Base-by-base conservation (phyloP, 2,797 vertebrate genomes). In the Borostomias antarcticus region DNA sequence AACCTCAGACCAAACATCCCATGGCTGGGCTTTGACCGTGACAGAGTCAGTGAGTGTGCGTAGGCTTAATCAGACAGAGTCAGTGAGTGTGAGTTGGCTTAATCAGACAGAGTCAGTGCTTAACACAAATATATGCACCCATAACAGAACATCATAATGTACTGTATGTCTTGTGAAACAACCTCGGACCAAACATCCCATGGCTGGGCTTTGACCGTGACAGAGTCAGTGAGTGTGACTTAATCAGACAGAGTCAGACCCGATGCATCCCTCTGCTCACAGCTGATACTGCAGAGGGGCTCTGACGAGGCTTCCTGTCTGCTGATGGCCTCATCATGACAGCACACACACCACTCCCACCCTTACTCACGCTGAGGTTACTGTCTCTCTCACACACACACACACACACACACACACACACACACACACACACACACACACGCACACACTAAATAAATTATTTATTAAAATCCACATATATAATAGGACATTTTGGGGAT, bases 21-120 rank as follows among this genome's bases (percentile, higher is more conserved):
- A 62, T 13, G 62, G 29, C 23, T 51, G 13, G 32, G 21, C 57
- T 52, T 43, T 33, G 33, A 74, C 4, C 56, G 5, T 64, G 63
- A 60, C 11, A 35, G 21, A 68, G 19, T 50, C n/a, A 32, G 28
- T 7, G 64, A 59, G 35, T 25, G 58, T 28, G 23, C n/a, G n/a
- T n/a, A n/a, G n/a, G 15, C 37, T 60, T 11, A 25, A 37, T 56
- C 40, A 43, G 28, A 7, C 28, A 19, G 28, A n/a, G 7, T 2
- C 17, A 10, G 45, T 7, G 64, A 59, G 35, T 25, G 58, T 28
- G 23, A n/a, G n/a, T n/a, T n/a, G n/a, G 15, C 37, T 60, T 11
- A 25, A 37, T 56, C 40, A 43, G 28, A 7, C 28, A 19, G 28
- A n/a, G 7, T 2, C 17, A 10, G 45, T 7, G 64, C n/a, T n/a